phyloP scores from a whole-genome alignment of 2,797 vertebrate genomes.

The Selene dorsalis region DNA sequence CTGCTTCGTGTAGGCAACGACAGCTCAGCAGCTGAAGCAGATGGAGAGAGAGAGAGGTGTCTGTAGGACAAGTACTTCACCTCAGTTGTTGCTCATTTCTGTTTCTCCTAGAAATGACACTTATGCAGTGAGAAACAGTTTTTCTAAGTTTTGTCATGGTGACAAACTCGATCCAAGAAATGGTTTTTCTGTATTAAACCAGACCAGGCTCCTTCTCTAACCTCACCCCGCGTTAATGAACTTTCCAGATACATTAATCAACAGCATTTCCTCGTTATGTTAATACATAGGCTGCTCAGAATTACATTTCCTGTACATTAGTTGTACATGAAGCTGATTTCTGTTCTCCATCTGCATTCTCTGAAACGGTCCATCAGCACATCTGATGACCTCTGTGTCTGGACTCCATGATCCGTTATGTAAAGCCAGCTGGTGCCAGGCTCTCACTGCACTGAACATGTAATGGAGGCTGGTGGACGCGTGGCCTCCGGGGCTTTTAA shows the following conservation, averaged over 20 bases:
- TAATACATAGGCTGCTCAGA: background rate
- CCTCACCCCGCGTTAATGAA: background rate
- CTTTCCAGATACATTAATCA: background rate
- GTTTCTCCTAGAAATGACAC: background rate
- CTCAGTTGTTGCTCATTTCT: background rate
- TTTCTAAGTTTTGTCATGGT: background rate
- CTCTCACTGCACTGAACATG: constrained; percentile 7
- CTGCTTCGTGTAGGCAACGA: background rate
- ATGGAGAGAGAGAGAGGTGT: background rate
- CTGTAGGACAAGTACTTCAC: background rate
- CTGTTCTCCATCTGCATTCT: background rate
- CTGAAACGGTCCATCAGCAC: background rate
- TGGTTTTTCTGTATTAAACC: background rate
- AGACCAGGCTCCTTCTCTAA: background rate
- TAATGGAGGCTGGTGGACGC: constrained; percentile 33
- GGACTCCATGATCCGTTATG: background rate
- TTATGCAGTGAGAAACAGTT: background rate
- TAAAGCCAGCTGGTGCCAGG: constrained; percentile 12
- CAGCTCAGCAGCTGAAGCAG: background rate
- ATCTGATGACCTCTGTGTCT: background rate
- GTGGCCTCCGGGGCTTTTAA: constrained; percentile 37
- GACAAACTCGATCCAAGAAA: background rate
- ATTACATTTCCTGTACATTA: too few relatives aligned
- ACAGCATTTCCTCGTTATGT: constrained; percentile 9
- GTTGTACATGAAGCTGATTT: background rate